A percentile compares a stretch with the other conserved stretches of the same genome.
phyloP scores from a whole-genome alignment of 2,888 invertebrate genomes.

The Ophion slaviceki region DNA sequence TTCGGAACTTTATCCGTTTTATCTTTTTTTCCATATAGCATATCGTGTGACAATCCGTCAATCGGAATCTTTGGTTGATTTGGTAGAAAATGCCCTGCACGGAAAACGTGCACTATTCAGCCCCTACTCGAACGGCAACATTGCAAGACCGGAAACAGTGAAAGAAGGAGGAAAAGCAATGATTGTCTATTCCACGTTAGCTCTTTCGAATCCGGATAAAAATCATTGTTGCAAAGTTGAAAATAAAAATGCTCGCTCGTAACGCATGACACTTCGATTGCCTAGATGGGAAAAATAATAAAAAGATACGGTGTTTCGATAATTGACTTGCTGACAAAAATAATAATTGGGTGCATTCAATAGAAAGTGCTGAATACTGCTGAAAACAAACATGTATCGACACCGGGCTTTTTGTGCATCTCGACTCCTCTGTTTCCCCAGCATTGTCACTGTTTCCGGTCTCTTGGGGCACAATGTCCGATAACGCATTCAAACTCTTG shows the following conservation, averaged over 20 bases:
- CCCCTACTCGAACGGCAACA: neutral
- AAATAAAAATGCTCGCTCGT: no score
- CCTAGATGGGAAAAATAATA: no score
- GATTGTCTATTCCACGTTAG: neutral
- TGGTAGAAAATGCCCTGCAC: conserved; percentile 43
- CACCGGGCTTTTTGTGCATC: neutral
- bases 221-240: no score
- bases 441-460: conserved; percentile 28
- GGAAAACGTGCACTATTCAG: conserved; percentile 23
- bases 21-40: conserved; percentile 7
- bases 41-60: conserved; percentile 25
- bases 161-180: neutral
- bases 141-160: neutral
- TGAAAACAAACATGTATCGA: neutral
- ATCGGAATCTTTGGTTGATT: conserved; percentile 54
- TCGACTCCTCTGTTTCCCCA: neutral
- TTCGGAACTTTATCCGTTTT: no score
- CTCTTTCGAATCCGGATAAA: neutral
- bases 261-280: no score
- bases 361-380: neutral
- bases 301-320: no score
- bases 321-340: no score
- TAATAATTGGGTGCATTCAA: neutral
- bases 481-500: conserved; percentile 21
- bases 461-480: neutral